phyloP scores from a whole-genome alignment of 2,888 invertebrate genomes.

The Calameuta idolon region DNA sequence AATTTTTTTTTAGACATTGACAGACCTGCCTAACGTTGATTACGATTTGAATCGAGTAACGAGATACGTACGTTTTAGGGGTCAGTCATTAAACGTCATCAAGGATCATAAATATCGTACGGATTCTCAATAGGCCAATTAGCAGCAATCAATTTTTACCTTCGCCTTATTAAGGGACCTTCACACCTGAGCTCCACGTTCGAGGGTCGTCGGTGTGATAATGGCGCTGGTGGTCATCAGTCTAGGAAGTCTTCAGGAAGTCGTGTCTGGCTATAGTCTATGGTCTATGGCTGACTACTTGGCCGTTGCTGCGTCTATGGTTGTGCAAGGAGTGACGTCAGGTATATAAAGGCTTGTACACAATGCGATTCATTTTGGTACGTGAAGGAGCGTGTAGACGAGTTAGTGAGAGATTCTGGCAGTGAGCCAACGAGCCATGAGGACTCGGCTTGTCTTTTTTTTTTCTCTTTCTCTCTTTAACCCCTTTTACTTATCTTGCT shows the following conservation, averaged over 20 bases:
- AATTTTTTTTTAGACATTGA: no score
- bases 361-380: neutral
- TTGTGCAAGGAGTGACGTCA: neutral
- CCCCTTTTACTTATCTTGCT: neutral
- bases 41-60: neutral
- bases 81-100: neutral
- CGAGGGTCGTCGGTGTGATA: neutral
- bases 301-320: neutral
- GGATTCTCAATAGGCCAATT: neutral
- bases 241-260: neutral
- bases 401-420: slow-evolving; percentile 22
- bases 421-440: slow-evolving; percentile 20
- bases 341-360: neutral
- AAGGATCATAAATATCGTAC: neutral
- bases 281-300: neutral
- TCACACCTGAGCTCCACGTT: neutral
- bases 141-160: neutral
- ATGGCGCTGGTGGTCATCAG: neutral
- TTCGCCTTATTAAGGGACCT: neutral
- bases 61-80: neutral
- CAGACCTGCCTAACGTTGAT: neutral
- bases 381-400: slow-evolving; percentile 6
- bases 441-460: slow-evolving; percentile 9
- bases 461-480: neutral
- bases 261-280: neutral